Conservation (phyloP, 2,888 invertebrate genomes). For the Formica aserva region DNA sequence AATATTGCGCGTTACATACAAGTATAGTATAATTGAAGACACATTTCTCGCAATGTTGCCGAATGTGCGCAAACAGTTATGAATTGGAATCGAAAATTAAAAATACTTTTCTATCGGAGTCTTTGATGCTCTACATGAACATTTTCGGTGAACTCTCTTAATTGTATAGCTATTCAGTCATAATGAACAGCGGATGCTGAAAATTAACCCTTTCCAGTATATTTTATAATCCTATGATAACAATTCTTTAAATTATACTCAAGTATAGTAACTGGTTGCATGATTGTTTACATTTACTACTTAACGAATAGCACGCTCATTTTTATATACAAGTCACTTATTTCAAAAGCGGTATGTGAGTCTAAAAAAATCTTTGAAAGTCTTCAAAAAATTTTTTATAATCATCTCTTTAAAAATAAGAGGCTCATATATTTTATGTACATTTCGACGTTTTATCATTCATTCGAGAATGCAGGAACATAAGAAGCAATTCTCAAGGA, state of each 20-base stretch:
- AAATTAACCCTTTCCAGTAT: conserved; percentile 42
- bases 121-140: conserved; percentile 29
- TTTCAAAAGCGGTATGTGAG: conserved; percentile 10
- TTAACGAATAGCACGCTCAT: conserved; percentile 24
- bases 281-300: neutral
- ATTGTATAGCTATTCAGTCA: conserved; percentile 47
- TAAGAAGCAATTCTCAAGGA: conserved; percentile 38
- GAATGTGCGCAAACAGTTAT: neutral
- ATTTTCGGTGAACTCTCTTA: conserved; percentile 16
- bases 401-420: conserved; percentile 24
- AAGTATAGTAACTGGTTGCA: conserved; percentile 7
- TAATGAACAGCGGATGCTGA: conserved; percentile 40
- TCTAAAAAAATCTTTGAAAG: neutral
- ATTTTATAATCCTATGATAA: neutral
- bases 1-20: conserved; percentile 11
- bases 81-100: conserved; percentile 41
- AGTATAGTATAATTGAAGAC: neutral
- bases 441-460: conserved; percentile 10
- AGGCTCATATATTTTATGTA: neutral
- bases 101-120: conserved; percentile 46
- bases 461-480: conserved; percentile 35
- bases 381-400: neutral
- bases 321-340: conserved; percentile 20
- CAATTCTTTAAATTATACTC: conserved; percentile 20
- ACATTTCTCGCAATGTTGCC: conserved; percentile 21